Percentiles rank a stretch among this genome's conserved stretches.
These are phyloP conservation scores for Catotricha subobsoleta DNA, from an alignment of 2,888 invertebrate genomes.

Conservation along the genomic window DNA sequence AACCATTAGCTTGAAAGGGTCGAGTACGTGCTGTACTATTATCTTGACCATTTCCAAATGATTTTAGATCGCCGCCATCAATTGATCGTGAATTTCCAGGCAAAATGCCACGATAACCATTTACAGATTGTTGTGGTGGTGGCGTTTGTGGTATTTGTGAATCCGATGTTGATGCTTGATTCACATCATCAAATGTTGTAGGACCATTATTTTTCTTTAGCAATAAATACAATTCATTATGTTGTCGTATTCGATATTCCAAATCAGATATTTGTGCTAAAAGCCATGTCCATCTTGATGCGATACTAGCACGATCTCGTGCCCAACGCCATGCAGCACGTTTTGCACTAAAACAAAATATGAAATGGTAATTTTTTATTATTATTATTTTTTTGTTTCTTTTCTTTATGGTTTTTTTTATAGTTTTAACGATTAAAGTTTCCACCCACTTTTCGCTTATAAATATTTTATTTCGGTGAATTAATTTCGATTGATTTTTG, in stretches of 20 bases:
- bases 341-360: conserved; percentile 43
- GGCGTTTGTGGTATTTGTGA: conserved; percentile 8
- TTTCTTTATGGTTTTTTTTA: not conserved
- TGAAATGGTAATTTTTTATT: not conserved
- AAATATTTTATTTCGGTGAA: too few relatives aligned
- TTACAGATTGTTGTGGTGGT: conserved; percentile 28
- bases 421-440: not conserved
- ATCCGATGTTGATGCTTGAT: conserved; percentile 14
- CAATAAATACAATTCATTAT: conserved; percentile 60
- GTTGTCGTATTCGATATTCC: conserved; percentile 78
- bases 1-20: conserved; percentile 41
- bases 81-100: conserved; percentile 32
- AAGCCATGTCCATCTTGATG: conserved; percentile 80
- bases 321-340: conserved; percentile 71
- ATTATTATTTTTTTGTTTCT: not conserved
- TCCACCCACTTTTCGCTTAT: too few relatives aligned
- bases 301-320: conserved; percentile 61
- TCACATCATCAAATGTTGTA: conserved; percentile 30
- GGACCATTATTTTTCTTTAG: conserved; percentile 38
- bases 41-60: not conserved
- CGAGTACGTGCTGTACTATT: conserved; percentile 38
- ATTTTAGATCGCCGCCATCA: conserved; percentile 3
- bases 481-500: not conserved
- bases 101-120: conserved; percentile 46
- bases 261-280: conserved; percentile 83